Evolutionary conservation across 2,113 vertebrate species (phyloP).

Genomic region (Ctenomys sociabilis): DNA sequence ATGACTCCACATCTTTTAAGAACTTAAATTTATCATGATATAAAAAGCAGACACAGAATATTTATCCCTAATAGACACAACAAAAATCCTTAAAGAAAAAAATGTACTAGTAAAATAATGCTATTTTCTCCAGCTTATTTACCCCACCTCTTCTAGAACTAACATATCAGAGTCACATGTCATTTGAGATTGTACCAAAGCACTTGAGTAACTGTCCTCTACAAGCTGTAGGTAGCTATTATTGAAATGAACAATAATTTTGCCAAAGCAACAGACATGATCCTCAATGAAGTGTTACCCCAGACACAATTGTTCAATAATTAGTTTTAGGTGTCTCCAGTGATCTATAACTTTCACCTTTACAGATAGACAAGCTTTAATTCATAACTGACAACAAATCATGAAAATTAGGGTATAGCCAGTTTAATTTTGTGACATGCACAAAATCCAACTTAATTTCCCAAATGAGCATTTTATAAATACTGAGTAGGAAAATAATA

Average conservation of each 20-base stretch:
- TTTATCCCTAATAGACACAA: neutral
- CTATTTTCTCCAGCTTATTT: constrained; percentile 32
- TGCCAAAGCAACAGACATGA: neutral
- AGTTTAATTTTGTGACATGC: constrained; percentile 64
- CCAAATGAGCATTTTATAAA: constrained; percentile 69
- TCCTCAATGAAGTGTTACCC: constrained; percentile 48
- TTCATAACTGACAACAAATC: constrained; percentile 41
- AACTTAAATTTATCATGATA: constrained; percentile 18
- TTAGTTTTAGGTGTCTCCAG: constrained; percentile 44
- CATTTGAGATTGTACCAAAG: constrained; percentile 11
- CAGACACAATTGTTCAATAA: constrained; percentile 12
- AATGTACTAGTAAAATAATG: neutral
- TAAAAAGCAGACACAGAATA: neutral
- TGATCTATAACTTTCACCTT: constrained; percentile 59
- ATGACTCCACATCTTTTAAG: neutral
- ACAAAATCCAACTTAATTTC: constrained; percentile 76
- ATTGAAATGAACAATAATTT: constrained; percentile 57
- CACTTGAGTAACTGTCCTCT: neutral
- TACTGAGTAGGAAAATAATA: constrained; percentile 27
- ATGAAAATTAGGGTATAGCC: constrained; percentile 47
- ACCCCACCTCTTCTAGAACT: neutral
- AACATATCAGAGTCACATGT: neutral
- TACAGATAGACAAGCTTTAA: constrained; percentile 29
- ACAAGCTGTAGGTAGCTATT: constrained; percentile 33
- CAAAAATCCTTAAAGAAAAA: neutral